Percentiles rank a stretch among this genome's conserved stretches.
phyloP scores from a whole-genome alignment of 2,888 invertebrate species.

The Mythimna vitellina region DNA sequence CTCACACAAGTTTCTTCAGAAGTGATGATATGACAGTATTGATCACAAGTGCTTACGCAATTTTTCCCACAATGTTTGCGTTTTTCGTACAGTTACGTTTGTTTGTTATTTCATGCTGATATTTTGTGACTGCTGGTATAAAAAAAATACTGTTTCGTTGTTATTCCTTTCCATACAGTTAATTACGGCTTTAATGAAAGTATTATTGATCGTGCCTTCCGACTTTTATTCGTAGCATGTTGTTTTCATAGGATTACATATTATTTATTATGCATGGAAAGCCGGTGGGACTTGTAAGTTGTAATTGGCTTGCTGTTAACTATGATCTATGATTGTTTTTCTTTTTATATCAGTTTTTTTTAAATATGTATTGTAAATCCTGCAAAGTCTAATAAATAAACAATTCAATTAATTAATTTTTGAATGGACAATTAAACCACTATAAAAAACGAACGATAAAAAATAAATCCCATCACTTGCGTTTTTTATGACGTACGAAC shows the following conservation, averaged over 20 bases:
- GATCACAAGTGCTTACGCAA: slow-evolving; percentile 10
- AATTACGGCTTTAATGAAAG: not conserved
- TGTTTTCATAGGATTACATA: not conserved
- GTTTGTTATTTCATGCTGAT: slow-evolving; percentile 1
- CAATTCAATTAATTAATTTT: no score
- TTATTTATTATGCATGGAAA: no score
- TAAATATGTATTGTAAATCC: no score
- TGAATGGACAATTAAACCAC: slow-evolving; percentile 5
- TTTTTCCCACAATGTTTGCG: not conserved
- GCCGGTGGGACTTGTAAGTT: no score
- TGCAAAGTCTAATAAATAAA: no score
- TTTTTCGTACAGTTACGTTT: not conserved
- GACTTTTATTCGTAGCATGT: not conserved
- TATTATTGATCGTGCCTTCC: slow-evolving; percentile 7
- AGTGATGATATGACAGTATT: slow-evolving; percentile 7
- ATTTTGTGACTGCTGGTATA: not conserved
- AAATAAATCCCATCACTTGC: slow-evolving; percentile 23
- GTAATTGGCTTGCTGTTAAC: no score
- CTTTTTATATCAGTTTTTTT: no score
- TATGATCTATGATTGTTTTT: no score
- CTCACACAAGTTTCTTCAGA: not conserved
- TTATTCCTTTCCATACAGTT: no score
- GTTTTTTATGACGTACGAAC: slow-evolving; percentile 8
- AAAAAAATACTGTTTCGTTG: not conserved
- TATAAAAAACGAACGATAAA: slow-evolving; percentile 10